phyloP scores from a whole-genome alignment of 2,797 vertebrate genomes.

The Cyclura pinguis region DNA sequence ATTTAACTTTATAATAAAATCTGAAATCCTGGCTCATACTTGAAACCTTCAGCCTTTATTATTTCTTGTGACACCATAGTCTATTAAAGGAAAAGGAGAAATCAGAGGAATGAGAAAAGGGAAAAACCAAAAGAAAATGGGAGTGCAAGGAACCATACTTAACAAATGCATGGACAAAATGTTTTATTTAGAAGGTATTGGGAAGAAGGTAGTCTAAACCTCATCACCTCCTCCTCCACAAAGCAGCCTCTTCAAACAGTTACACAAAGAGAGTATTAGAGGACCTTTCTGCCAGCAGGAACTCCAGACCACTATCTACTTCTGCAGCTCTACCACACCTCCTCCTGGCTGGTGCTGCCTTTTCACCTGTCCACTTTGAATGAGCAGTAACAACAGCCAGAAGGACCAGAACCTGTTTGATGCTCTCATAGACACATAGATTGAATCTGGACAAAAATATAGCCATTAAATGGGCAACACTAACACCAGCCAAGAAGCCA shows the following conservation, averaged over 20 bases:
- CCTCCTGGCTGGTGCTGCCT: not conserved
- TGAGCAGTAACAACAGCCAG: not conserved
- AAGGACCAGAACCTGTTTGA: not conserved
- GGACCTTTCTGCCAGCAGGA: not conserved
- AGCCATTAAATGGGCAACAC: too few relatives aligned
- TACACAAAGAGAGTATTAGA: not conserved
- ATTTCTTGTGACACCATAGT: slow-evolving; percentile 53
- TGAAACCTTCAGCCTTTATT: slow-evolving; percentile 67
- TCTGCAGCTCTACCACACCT: not conserved
- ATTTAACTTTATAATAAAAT: slow-evolving; percentile 77
- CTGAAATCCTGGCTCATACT: slow-evolving; percentile 70
- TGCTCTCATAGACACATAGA: not conserved
- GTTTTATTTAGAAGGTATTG: not conserved
- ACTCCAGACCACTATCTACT: not conserved
- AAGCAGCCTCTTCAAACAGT: not conserved
- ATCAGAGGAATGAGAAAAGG: slow-evolving; percentile 48
- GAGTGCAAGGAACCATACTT: not conserved
- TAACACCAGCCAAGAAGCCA: not conserved
- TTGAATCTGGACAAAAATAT: not conserved
- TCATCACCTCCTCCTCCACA: not conserved
- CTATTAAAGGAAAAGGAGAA: slow-evolving; percentile 60
- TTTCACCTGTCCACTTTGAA: not conserved
- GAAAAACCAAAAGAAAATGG: not conserved
- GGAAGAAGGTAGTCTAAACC: not conserved
- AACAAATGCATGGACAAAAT: not conserved